phyloP scores from a whole-genome alignment of 2,797 vertebrate species.

The Australoheros facetus region DNA sequence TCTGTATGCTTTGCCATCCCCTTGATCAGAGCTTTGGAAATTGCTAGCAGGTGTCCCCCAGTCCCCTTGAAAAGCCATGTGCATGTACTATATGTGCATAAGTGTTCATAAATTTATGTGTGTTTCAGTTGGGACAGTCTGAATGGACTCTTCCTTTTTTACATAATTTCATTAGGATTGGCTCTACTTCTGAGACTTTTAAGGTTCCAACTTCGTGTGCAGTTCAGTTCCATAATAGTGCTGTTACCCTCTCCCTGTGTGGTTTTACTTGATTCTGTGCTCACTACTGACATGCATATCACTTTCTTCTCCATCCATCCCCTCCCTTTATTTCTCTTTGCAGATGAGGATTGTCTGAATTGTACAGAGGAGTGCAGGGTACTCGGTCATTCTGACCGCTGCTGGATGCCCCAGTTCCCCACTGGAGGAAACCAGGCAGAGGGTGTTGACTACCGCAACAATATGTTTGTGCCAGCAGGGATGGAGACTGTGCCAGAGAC shows the following conservation, averaged over 20 bases:
- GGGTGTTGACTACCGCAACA: conserved; percentile 98
- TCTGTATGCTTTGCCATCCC: conserved; percentile 74
- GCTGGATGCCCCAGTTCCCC: conserved; percentile 99
- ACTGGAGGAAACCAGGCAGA: conserved; percentile 91
- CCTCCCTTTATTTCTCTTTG: conserved; percentile 36
- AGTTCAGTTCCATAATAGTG: conserved; percentile 33
- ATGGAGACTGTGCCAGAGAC: conserved; percentile 93
- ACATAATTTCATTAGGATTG: conserved; percentile 35
- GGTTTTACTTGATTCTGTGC: conserved; percentile 22
- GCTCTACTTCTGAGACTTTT: conserved; percentile 21
- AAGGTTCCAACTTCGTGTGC: conserved; percentile 41
- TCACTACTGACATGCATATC: conserved; percentile 29
- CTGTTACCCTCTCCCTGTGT: conserved; percentile 20
- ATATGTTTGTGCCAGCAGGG: conserved; percentile 95
- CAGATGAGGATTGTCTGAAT: conserved; percentile 99
- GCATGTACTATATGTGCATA: conserved; percentile 27
- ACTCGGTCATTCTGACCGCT: conserved; percentile 98
- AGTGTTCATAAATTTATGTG: conserved; percentile 22
- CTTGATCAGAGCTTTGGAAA: conserved; percentile 82
- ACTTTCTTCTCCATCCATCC: conserved; percentile 33
- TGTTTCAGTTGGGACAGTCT: conserved; percentile 42
- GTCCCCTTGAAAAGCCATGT: conserved; percentile 73
- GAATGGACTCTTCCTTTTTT: conserved; percentile 20
- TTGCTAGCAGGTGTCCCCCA: conserved; percentile 83
- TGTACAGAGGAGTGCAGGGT: conserved; percentile 99